phyloP scores from a whole-genome alignment of 2,797 vertebrate genomes.

The Apogon hyalosoma region DNA sequence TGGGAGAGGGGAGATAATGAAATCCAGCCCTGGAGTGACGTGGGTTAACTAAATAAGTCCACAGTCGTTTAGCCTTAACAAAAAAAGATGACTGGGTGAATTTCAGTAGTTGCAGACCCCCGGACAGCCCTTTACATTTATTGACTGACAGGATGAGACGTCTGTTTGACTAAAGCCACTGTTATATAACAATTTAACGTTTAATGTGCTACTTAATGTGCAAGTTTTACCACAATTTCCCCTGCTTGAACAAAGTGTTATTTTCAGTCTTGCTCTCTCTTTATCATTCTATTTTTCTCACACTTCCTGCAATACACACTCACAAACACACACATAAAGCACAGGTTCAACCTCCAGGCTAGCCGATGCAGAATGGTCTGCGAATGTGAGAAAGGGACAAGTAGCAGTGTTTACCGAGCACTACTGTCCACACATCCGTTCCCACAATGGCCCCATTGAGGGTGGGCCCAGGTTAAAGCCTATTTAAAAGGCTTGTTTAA shows the following conservation, averaged over 20 bases:
- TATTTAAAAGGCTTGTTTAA: conserved; percentile 86
- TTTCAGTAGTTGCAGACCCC: conserved; percentile 45
- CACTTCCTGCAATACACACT: conserved; percentile 16
- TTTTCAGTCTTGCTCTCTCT: conserved; percentile 7
- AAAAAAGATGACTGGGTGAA: conserved; percentile 64
- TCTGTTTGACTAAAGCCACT: not conserved
- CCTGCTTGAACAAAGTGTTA: not conserved
- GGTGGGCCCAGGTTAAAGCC: conserved; percentile 85
- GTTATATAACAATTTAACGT: conserved; percentile 2
- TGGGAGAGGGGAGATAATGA: conserved; percentile 80
- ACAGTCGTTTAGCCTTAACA: conserved; percentile 73
- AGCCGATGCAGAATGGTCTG: conserved; percentile 48
- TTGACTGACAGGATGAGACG: conserved; percentile 34
- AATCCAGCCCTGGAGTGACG: conserved; percentile 73
- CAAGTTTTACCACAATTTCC: not conserved
- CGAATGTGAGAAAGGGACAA: conserved; percentile 82
- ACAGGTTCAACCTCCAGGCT: conserved; percentile 42
- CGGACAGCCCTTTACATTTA: conserved; percentile 38
- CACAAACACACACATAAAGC: conserved; percentile 17
- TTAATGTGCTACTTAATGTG: conserved; percentile 2
- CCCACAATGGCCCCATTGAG: conserved; percentile 86
- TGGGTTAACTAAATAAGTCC: conserved; percentile 82
- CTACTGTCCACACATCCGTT: conserved; percentile 85
- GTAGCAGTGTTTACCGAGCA: conserved; percentile 82
- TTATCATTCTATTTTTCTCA: conserved; percentile 30